A percentile compares a stretch with the other conserved stretches of the same genome.
phyloP scores from a whole-genome alignment of 1,140 invertebrate genomes.

The Diorhabda carinulata region DNA sequence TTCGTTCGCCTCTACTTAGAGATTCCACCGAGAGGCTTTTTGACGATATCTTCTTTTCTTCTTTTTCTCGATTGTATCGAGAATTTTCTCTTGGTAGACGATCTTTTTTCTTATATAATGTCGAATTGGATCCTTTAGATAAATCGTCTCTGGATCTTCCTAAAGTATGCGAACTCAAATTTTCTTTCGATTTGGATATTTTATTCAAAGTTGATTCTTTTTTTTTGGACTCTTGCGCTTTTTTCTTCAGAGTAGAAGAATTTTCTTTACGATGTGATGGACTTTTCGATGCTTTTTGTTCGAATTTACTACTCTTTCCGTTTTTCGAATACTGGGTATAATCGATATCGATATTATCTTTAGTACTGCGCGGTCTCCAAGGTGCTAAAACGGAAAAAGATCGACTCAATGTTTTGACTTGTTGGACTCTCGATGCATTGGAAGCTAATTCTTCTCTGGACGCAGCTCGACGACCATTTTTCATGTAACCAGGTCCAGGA shows the following conservation, averaged over 20 bases:
- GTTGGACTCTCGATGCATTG: conserved; percentile 56
- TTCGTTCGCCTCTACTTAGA: conserved; percentile 50
- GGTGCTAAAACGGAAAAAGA: conserved; percentile 79
- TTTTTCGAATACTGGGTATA: conserved; percentile 65
- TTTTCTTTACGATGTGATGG: conserved; percentile 39
- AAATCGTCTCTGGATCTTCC: conserved; percentile 35
- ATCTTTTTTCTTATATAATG: conserved; percentile 45
- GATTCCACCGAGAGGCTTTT: conserved; percentile 61
- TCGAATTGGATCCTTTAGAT: conserved; percentile 37
- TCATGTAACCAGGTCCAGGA: conserved; percentile 59
- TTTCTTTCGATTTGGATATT: conserved; percentile 41
- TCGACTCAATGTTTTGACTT: conserved; percentile 71
- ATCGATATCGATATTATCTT: conserved; percentile 72
- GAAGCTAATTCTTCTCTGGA: conserved; percentile 70
- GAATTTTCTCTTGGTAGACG: conserved; percentile 47
- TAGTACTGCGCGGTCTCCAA: conserved; percentile 71
- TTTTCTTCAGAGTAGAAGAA: conserved; percentile 43
- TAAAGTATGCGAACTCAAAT: conserved; percentile 29
- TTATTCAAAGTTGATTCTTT: conserved; percentile 27
- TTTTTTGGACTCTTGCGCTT: conserved; percentile 42
- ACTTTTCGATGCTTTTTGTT: conserved; percentile 47
- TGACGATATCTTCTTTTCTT: conserved; percentile 51
- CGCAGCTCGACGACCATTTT: conserved; percentile 52
- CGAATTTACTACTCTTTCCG: conserved; percentile 44
- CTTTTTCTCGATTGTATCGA: conserved; percentile 51